phyloP scores from a whole-genome alignment of 2,888 invertebrate genomes.

The Andrena hattorfiana region DNA sequence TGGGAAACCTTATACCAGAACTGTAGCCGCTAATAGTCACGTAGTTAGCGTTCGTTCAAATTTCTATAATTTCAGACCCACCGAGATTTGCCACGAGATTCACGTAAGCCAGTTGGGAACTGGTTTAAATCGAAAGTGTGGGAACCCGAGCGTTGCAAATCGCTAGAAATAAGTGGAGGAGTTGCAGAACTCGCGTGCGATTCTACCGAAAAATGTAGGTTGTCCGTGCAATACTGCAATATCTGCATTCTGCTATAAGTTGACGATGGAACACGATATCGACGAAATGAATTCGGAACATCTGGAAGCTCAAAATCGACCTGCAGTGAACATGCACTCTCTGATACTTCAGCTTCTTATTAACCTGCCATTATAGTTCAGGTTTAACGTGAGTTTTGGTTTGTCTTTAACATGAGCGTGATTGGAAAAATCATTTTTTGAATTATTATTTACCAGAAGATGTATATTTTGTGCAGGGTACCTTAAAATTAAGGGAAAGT shows the following conservation, averaged over 20 bases:
- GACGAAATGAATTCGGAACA: constrained; percentile 23
- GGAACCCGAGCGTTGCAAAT: neutral
- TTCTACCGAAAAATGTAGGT: constrained; percentile 16
- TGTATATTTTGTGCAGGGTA: too few species aligned
- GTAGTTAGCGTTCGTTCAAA: too few species aligned
- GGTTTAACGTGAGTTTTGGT: too few species aligned
- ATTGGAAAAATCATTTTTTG: too few species aligned
- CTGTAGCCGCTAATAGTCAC: too few species aligned
- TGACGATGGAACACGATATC: constrained; percentile 41
- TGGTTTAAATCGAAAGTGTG: constrained; percentile 2
- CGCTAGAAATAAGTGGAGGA: neutral
- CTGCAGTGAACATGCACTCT: too few species aligned
- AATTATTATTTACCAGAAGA: too few species aligned
- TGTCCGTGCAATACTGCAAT: constrained; percentile 31
- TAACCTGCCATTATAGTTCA: too few species aligned
- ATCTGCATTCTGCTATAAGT: constrained; percentile 26
- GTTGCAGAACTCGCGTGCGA: constrained; percentile 21
- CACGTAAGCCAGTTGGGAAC: neutral
- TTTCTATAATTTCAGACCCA: neutral
- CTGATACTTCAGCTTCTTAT: too few species aligned
- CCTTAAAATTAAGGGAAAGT: too few species aligned
- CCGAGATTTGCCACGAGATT: neutral
- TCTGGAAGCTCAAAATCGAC: constrained; percentile 19
- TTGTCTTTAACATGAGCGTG: too few species aligned
- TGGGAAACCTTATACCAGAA: too few species aligned